phyloP scores from a whole-genome alignment of 2,113 vertebrate species.

The Toxotes jaculatrix region DNA sequence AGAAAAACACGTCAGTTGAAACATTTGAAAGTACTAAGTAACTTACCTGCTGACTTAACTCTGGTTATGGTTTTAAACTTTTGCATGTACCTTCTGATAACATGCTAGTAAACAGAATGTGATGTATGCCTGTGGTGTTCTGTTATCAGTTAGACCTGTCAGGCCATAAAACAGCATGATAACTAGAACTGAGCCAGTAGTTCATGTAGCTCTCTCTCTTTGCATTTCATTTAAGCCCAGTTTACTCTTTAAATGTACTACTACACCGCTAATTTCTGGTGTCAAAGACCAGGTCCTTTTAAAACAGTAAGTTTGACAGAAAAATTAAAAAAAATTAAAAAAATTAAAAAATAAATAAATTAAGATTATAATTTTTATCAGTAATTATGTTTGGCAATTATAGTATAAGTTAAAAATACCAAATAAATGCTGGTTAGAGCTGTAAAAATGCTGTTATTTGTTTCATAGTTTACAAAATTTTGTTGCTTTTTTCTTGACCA shows the following conservation, averaged over 20 bases:
- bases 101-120: neutral
- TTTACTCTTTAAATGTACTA: no score
- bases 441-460: neutral
- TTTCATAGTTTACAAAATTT: neutral
- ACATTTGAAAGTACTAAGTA: neutral
- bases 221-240: no score
- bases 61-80: neutral
- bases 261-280: neutral
- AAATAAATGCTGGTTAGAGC: neutral
- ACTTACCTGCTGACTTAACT: neutral
- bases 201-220: no score
- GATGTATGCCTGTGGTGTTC: neutral
- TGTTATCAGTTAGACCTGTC: neutral
- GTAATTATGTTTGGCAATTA: neutral
- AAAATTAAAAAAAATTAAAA: no score
- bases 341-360: neutral
- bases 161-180: no score
- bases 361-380: neutral
- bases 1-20: neutral
- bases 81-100: neutral
- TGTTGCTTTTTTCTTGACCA: neutral
- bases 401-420: neutral
- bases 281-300: neutral
- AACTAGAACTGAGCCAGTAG: neutral
- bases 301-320: neutral